Evolutionary conservation across 2,113 vertebrate genomes (phyloP), one percentile per base, ranked within the genome.

Genomic region (Danionella cerebrum): DNA sequence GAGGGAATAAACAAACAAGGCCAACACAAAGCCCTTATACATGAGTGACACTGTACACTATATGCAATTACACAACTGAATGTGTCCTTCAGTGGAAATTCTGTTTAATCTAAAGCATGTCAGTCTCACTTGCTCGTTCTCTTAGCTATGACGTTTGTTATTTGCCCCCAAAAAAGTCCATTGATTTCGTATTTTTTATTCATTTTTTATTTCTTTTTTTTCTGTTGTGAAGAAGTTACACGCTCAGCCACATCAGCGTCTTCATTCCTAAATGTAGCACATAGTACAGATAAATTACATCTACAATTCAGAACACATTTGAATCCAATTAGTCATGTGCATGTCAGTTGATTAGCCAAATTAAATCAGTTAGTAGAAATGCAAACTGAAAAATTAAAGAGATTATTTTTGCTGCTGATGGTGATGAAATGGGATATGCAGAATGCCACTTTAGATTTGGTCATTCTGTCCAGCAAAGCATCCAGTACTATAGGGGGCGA

Each of bases 1-100:
- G 66, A 73, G 60, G 60, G 44, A 69, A 72, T 72, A 72, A 73
- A 73, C 55, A 76, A 73, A 76, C 60, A 76, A 66, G 48, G 38
- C 48, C 41, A 27, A 14, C 48, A 39, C 63, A 65, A 62, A 69
- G 41, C 62, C 62, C 54, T 75, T 62, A 51, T 63, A 74, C 48
- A 55, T 60, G 47, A 74, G 67, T 67, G 54, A 70, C 54, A 66
- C 41, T 60, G 47, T 75, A 41, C 59, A 70, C 51, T 57, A 52
- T 57, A 70, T 21, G 60, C 41, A 50, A 54, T 71, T 42, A 55
- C 21, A 47, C 25, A 65, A 57, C 47, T 54, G 67, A 31, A 22
- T 55, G 45, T 58, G 54, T 67, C 22, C 41, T 60, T 39, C n/a
- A 38, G 47, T 36, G 64, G 19, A 33, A 47, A 27, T 52, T 63